Evolutionary conservation across 2,797 vertebrate genomes (phyloP).

Genomic region (Kryptolebias ocellatus): DNA sequence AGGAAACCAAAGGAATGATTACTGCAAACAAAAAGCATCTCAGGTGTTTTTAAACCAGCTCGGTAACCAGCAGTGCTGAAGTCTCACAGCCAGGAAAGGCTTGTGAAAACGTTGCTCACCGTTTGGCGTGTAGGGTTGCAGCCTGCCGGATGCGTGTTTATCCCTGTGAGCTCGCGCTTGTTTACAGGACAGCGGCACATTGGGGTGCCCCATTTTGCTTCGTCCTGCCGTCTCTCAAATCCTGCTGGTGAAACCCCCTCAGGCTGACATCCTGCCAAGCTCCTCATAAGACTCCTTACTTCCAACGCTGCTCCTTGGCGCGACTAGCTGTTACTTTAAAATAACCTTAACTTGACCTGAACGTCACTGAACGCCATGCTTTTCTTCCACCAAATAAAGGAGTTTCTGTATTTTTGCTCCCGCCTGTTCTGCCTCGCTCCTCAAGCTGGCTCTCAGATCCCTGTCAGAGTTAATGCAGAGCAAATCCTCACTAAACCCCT

Average conservation of each 20-base stretch:
- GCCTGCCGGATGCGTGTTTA: slow-evolving; percentile 40
- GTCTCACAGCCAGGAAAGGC: no score
- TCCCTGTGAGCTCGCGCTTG: slow-evolving; percentile 45
- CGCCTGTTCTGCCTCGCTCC: neutral
- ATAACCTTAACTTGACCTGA: neutral
- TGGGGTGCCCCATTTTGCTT: slow-evolving; percentile 60
- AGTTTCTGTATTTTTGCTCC: neutral
- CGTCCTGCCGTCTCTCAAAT: slow-evolving; percentile 1
- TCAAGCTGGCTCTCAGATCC: slow-evolving; percentile 33
- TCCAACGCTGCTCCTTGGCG: neutral
- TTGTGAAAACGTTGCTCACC: slow-evolving; percentile 61
- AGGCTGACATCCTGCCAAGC: slow-evolving; percentile 15
- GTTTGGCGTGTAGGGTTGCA: slow-evolving; percentile 46
- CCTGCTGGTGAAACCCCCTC: slow-evolving; percentile 14
- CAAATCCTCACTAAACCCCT: slow-evolving; percentile 70
- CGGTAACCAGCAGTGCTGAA: no score
- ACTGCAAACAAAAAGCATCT: no score
- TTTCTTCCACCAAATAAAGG: neutral
- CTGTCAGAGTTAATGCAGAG: slow-evolving; percentile 57
- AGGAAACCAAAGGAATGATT: no score
- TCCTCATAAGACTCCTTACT: neutral
- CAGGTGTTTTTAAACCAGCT: no score
- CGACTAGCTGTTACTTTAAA: neutral
- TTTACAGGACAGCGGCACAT: slow-evolving; percentile 35
- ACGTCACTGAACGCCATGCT: neutral